These are phyloP conservation scores for Spheniscus mendiculus DNA, from an alignment of 2,113 vertebrate genomes.

Conservation along the genomic window DNA sequence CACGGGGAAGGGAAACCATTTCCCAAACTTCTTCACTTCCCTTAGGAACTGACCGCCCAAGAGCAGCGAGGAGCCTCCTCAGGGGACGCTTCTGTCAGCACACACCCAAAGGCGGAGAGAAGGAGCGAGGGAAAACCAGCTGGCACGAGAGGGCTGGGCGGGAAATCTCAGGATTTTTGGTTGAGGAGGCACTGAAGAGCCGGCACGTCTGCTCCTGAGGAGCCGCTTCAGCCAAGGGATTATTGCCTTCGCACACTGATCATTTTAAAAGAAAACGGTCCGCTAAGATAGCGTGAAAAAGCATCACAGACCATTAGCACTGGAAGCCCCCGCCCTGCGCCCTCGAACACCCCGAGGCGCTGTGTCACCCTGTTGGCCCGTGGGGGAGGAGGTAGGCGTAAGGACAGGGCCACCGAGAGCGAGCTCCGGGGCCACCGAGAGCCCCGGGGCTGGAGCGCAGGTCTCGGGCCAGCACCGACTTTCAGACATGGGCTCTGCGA, in stretches of 20 bases:
- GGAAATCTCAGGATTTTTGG: not conserved
- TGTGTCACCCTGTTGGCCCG: rapidly evolving
- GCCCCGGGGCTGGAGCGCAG: not conserved
- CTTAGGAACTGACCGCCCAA: not conserved
- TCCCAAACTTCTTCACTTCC: not conserved
- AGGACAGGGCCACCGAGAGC: not conserved
- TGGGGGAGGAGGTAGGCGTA: rapidly evolving
- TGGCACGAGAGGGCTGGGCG: not conserved
- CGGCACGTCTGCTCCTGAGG: not conserved
- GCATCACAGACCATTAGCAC: rapidly evolving
- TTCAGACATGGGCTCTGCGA: not conserved
- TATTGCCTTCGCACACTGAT: not conserved
- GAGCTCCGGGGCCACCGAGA: not conserved
- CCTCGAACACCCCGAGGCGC: rapidly evolving
- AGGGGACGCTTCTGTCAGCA: not conserved
- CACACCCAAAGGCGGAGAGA: not conserved
- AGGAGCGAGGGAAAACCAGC: not conserved
- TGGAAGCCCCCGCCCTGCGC: not conserved
- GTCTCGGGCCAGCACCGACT: not conserved
- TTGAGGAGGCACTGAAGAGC: not conserved
- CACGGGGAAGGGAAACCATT: not conserved
- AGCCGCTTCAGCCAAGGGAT: not conserved
- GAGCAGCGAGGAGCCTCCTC: not conserved
- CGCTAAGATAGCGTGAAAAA: rapidly evolving
- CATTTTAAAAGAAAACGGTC: not conserved